Evolutionary conservation across 2,888 invertebrate species (phyloP), one percentile per base, ranked within the genome.

Genomic region (Epinotia demarniana): DNA sequence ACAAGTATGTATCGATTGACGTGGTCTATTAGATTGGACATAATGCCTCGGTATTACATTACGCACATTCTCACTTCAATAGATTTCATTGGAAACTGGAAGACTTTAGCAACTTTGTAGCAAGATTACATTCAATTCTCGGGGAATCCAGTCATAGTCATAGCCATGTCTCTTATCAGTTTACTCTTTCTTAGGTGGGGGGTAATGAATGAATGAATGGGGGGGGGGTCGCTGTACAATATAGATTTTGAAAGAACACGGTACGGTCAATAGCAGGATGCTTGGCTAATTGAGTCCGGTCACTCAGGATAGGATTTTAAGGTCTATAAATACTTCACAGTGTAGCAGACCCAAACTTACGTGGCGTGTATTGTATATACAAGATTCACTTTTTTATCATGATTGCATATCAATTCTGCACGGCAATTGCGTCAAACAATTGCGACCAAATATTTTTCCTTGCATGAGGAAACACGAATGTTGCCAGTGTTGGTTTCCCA

Each of bases 21-120:
- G 73, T 73, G 67, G 61, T 61, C 67, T 68, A 73, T 67, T 43
- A 55, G 61, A 68, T 73, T 55, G 60, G 58, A 60, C 23, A 69
- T 68, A 68, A 68, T 69, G 69, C 27, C 23, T 46, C 0, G 62
- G 62, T 27, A 39, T 62, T 60, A 60, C 43, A 60, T 70, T 70
- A 39, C 57, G 23, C 74, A 70, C 57, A 69, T 75, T 75, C 69
- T 60, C 58, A 70, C 58, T 64, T 57, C 49, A 53, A 74, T 63
- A 58, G 57, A 16, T 74, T 70, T 64, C 58, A 23, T 75, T 75
- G 39, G 49, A 39, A 23, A 43, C 46, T 43, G 46, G 60, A 46
- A 57, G 43, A 55, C 46, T 73, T 67, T 16, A 63, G 68, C 19
- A 74, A 74, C 13, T 0, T 12, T 13, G 19, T n/a, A 60, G 27